Conservation (phyloP, 2,797 vertebrate genomes). For the Erethizon dorsatum region DNA sequence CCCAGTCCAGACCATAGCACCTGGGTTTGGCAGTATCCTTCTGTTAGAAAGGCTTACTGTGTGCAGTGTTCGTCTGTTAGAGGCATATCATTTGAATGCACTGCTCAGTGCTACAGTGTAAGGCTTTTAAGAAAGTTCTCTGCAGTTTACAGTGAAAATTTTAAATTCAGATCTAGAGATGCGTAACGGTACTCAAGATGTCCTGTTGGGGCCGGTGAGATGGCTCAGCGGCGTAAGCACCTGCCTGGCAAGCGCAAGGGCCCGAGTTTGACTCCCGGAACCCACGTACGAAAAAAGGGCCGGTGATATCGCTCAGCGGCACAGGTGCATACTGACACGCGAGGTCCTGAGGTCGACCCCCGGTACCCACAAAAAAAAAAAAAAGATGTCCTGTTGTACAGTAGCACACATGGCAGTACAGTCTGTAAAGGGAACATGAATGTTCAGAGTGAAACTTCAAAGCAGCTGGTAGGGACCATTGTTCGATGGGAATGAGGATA, state of each 20-base stretch:
- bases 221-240: no score
- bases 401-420: not conserved
- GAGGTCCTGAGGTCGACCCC: no score
- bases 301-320: no score
- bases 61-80: slow-evolving; percentile 11
- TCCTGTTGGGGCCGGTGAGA: not conserved
- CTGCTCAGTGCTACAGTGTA: not conserved
- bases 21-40: not conserved
- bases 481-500: not conserved
- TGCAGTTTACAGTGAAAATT: slow-evolving; percentile 26
- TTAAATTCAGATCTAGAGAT: slow-evolving; percentile 57
- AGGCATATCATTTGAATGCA: not conserved
- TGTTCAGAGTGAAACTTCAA: slow-evolving; percentile 41
- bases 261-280: no score
- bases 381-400: slow-evolving; percentile 38
- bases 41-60: slow-evolving; percentile 1
- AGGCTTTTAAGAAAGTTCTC: slow-evolving; percentile 45
- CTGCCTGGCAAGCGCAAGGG: no score
- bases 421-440: slow-evolving; percentile 34
- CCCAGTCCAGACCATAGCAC: not conserved
- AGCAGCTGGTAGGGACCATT: not conserved
- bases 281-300: no score
- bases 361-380: no score
- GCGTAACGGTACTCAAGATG: not conserved
- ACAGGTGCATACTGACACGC: no score